These are phyloP conservation scores for Leptogaster cylindrica DNA, from an alignment of 2,888 invertebrate genomes.

Conservation along the genomic window DNA sequence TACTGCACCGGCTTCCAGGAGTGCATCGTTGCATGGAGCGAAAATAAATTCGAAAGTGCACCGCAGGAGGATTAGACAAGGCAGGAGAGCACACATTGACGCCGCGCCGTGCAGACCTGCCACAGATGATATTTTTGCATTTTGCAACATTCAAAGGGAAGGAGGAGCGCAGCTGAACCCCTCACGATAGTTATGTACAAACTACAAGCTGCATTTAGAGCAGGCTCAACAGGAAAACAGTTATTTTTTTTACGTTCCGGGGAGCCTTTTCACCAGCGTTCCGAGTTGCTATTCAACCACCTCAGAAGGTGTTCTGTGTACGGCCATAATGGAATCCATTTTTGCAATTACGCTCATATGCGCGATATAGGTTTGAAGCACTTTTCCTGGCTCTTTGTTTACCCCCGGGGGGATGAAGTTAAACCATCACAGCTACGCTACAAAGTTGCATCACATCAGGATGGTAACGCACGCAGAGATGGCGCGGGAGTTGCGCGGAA, in stretches of 20 bases:
- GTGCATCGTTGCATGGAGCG: not conserved
- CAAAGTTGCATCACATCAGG: not conserved
- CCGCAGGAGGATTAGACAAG: not conserved
- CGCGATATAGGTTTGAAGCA: slow-evolving; percentile 14
- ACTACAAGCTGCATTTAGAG: not conserved
- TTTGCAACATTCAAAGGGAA: not conserved
- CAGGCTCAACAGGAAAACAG: slow-evolving; percentile 25
- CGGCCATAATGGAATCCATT: slow-evolving; percentile 36
- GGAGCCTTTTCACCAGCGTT: slow-evolving; percentile 7
- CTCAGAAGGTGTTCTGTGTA: not conserved
- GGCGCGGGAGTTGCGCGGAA: not conserved
- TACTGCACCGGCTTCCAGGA: not conserved
- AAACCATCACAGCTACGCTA: not conserved
- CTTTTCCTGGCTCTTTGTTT: slow-evolving; percentile 24
- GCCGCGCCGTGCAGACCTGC: not conserved
- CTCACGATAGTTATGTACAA: not conserved
- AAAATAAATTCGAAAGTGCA: not conserved
- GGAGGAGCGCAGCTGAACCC: not conserved
- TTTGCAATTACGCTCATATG: slow-evolving; percentile 21
- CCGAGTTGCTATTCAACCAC: not conserved
- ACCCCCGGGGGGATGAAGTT: not conserved
- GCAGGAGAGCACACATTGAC: not conserved
- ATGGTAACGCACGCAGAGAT: not conserved
- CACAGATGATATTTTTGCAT: not conserved
- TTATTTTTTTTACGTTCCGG: slow-evolving; percentile 8